Conservation (phyloP, 2,888 invertebrate genomes). For the Mongoloraphidia duomilia region DNA sequence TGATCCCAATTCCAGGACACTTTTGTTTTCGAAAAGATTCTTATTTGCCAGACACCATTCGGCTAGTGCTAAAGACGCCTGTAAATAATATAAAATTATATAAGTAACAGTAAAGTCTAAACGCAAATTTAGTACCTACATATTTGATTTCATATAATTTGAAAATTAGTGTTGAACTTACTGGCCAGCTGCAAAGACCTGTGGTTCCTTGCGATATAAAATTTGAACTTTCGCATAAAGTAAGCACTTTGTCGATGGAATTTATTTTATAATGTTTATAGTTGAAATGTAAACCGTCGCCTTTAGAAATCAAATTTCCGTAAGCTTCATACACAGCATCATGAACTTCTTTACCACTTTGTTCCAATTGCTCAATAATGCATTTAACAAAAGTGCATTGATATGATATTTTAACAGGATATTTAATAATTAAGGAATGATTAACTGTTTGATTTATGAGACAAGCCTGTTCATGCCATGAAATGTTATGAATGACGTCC, state of each 20-base stretch:
- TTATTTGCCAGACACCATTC: constrained; percentile 52
- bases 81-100: constrained; percentile 18
- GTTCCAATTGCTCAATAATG: constrained; percentile 43
- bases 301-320: constrained; percentile 35
- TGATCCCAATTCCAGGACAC: constrained; percentile 58
- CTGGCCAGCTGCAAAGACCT: constrained; percentile 67
- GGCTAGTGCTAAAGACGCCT: constrained; percentile 55
- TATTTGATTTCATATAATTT: not conserved
- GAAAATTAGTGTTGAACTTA: constrained; percentile 20
- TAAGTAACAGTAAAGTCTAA: not conserved
- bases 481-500: constrained; percentile 15
- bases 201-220: constrained; percentile 67
- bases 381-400: constrained; percentile 49
- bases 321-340: constrained; percentile 49
- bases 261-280: constrained; percentile 48
- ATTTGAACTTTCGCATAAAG: constrained; percentile 52
- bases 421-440: constrained; percentile 35
- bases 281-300: constrained; percentile 28
- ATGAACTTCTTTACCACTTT: constrained; percentile 37
- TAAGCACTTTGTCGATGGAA: constrained; percentile 31
- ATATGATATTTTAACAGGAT: constrained; percentile 48
- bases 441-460: constrained; percentile 44
- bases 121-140: not conserved
- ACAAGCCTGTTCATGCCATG: constrained; percentile 39
- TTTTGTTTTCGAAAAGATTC: constrained; percentile 35